These are phyloP conservation scores for Sanderia malayensis DNA, from an alignment of 30 jellyfish, hydroid and myxozoan genomes.

Conservation along the genomic window DNA sequence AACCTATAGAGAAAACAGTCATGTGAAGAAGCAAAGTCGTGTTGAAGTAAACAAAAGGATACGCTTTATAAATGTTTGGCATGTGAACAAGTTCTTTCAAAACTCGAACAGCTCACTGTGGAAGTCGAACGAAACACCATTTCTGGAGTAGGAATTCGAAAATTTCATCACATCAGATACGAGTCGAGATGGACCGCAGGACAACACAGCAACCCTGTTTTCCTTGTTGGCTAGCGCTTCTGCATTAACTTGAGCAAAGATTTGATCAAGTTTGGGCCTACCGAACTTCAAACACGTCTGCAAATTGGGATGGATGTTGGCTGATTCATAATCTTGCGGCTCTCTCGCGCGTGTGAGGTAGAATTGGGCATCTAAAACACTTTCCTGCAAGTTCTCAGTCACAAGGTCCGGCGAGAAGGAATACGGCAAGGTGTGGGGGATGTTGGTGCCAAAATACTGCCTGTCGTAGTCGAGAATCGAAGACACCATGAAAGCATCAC, in stretches of 20 bases:
- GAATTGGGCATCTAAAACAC: conserved; percentile 54
- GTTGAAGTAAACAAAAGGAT: too few relatives aligned
- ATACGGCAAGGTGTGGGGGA: conserved; percentile 38
- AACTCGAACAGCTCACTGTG: conserved; percentile 69
- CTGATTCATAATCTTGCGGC: conserved; percentile 48
- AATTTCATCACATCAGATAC: conserved; percentile 55
- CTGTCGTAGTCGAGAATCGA: conserved; percentile 62
- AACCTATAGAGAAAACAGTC: too few relatives aligned
- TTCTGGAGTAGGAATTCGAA: conserved; percentile 26
- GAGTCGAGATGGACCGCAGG: conserved; percentile 69
- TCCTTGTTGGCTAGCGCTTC: conserved; percentile 40
- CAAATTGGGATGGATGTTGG: conserved; percentile 58
- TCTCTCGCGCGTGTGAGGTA: conserved; percentile 72
- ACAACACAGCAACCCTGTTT: conserved; percentile 54
- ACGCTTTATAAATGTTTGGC: neutral
- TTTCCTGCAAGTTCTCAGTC: conserved; percentile 32
- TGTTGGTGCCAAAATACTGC: conserved; percentile 39
- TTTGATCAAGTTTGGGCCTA: conserved; percentile 67
- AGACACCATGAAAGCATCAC: conserved; percentile 64
- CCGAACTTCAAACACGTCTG: conserved; percentile 70
- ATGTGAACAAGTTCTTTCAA: neutral
- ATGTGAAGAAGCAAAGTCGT: too few relatives aligned
- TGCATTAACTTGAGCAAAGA: conserved; percentile 31
- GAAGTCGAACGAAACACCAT: conserved; percentile 55
- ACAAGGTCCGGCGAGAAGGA: conserved; percentile 69